Conservation (phyloP, 2,797 vertebrate genomes). For the Tadarida brasiliensis region DNA sequence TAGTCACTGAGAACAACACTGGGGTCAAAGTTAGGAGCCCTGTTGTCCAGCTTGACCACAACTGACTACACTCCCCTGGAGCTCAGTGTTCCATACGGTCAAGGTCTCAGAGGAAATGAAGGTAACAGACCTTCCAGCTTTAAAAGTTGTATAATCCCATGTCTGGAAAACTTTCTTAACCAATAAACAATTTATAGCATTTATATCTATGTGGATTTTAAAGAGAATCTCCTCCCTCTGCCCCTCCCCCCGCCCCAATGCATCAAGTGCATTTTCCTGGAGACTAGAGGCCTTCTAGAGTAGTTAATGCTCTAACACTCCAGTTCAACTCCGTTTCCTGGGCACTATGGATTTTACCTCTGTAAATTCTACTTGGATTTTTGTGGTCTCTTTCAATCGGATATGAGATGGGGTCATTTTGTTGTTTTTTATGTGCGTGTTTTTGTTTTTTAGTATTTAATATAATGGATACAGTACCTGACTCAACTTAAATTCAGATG, state of each 20-base stretch:
- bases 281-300: background rate
- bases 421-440: background rate
- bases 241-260: background rate
- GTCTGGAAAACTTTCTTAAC: background rate
- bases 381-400: background rate
- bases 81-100: background rate
- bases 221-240: background rate
- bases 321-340: background rate
- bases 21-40: too few species aligned
- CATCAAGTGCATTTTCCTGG: background rate
- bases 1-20: background rate
- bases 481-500: background rate
- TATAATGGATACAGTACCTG: background rate
- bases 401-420: background rate
- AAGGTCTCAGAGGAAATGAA: slow-evolving; percentile 32
- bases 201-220: slow-evolving; percentile 11
- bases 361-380: background rate
- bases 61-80: background rate
- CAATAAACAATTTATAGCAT: background rate
- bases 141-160: background rate
- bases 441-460: background rate
- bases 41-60: fast-evolving
- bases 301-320: background rate
- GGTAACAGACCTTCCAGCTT: background rate
- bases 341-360: background rate